These are phyloP conservation scores for Drosophila hamatofila DNA, from an alignment of 2,888 invertebrate species.

Conservation along the genomic window DNA sequence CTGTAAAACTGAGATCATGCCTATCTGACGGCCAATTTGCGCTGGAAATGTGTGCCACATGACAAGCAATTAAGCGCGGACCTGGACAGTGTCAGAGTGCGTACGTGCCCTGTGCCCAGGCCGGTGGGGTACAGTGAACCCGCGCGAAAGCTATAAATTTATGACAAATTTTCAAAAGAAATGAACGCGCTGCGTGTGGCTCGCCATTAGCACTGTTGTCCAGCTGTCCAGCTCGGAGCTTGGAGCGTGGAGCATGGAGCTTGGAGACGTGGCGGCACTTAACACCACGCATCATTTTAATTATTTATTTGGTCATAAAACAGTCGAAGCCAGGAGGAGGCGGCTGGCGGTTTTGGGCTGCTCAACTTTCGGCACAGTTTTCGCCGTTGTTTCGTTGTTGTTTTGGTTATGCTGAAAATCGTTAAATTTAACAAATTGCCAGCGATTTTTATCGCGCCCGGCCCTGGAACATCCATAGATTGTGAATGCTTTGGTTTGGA, in stretches of 20 bases:
- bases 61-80: conserved; percentile 74
- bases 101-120: conserved; percentile 48
- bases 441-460: conserved; percentile 77
- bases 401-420: conserved; percentile 66
- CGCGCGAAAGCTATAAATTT: conserved; percentile 77
- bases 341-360: conserved; percentile 45
- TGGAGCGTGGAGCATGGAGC: conserved; percentile 46
- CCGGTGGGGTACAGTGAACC: conserved; percentile 63
- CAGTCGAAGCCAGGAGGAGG: conserved; percentile 67
- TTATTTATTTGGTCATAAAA: conserved; percentile 80
- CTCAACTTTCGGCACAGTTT: conserved; percentile 72
- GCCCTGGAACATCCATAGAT: conserved; percentile 72
- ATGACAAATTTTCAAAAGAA: conserved; percentile 80
- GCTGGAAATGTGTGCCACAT: conserved; percentile 71
- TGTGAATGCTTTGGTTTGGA: conserved; percentile 39
- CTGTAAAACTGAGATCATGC: conserved; percentile 49
- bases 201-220: conserved; percentile 38
- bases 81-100: conserved; percentile 58
- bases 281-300: conserved; percentile 80
- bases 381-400: conserved; percentile 48
- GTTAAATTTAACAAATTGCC: conserved; percentile 82
- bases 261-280: conserved; percentile 72
- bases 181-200: conserved; percentile 75
- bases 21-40: conserved; percentile 72
- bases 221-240: conserved; percentile 6